Base-by-base conservation (phyloP, 1,140 invertebrate species). In the Riptortus pedestris region DNA sequence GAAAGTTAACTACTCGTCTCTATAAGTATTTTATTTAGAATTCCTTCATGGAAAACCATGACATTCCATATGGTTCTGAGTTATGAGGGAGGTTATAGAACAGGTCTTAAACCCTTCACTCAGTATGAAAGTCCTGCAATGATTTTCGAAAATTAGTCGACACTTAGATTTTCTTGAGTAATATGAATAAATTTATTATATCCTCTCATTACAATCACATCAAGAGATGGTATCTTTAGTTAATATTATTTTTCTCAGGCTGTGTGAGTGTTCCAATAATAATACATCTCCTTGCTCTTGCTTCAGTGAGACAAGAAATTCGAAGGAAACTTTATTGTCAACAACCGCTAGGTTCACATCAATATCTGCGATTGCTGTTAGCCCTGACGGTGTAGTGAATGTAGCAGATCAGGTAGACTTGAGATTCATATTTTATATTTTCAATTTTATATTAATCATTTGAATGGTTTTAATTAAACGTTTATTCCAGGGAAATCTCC, bases 311-410 rank as follows among this genome's bases (percentile, higher is more conserved):
- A 62, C 63, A 1, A 68, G 64, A 26, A 69, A 65, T 47, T 69
- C 68, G 24, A 70, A 69, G 0, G 87, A 90, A 74, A 90, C 91
- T 14, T 78, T 93, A 11, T 76, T 95, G 1, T 93, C 92, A 0
- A 90, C 90, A 0, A 93, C 93, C 71, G 90, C 91, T 0, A 87
- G 88, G 68, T 88, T 96, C 72, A 90, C 89, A 67, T 85, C 91
- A 0, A 91, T 96, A 73, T 94, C 92, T 5, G 91, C 93, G 2
- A 80, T 98, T 7, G 87, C 92, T 2, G 91, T 96, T 2, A 91
- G 93, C 14, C 93, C 93, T 38, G 93, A 96, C 74, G 92, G 93
- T 0, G 87, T 94, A 28, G 77, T 98, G 2, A 91, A 96, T 75
- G 86, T 97, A 27, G 91, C 93, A 18, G 95, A 98, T 76, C 93